Conservation (phyloP, 2,797 vertebrate genomes). For the Clarias fuscus region DNA sequence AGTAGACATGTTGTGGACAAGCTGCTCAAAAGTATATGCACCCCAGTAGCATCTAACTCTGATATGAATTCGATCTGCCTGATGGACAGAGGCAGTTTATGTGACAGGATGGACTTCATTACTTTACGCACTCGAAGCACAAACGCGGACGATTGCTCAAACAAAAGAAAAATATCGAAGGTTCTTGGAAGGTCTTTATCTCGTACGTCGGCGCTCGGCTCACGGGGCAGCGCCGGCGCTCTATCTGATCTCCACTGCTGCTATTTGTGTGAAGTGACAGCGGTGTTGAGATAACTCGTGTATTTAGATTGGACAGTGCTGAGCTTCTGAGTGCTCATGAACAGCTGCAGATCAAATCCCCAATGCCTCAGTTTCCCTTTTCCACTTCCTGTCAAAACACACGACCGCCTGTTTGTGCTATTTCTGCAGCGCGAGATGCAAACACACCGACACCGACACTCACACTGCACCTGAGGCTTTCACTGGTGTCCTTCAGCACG, state of each 20-base stretch:
- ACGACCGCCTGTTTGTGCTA: not conserved
- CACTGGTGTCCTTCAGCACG: not conserved
- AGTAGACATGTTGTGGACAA: not conserved
- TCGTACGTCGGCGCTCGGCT: not conserved
- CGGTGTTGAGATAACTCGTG: not conserved
- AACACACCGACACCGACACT: not conserved
- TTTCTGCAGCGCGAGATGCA: not conserved
- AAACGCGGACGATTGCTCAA: too few relatives aligned
- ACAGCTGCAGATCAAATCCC: conserved; percentile 29
- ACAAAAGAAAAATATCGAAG: too few relatives aligned
- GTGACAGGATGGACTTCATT: not conserved
- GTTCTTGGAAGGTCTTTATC: not conserved
- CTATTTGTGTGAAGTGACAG: not conserved
- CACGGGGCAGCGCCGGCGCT: too few relatives aligned
- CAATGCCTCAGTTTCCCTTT: not conserved
- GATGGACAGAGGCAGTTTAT: not conserved
- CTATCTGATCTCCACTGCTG: not conserved
- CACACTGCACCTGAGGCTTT: too few relatives aligned
- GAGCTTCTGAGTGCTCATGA: not conserved
- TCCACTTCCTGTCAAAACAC: conserved; percentile 20
- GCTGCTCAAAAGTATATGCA: not conserved
- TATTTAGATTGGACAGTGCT: not conserved
- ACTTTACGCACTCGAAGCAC: not conserved
- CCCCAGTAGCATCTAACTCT: not conserved
- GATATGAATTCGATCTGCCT: not conserved